Conservation (phyloP, 2,797 vertebrate genomes). For the Melanogrammus aeglefinus region DNA sequence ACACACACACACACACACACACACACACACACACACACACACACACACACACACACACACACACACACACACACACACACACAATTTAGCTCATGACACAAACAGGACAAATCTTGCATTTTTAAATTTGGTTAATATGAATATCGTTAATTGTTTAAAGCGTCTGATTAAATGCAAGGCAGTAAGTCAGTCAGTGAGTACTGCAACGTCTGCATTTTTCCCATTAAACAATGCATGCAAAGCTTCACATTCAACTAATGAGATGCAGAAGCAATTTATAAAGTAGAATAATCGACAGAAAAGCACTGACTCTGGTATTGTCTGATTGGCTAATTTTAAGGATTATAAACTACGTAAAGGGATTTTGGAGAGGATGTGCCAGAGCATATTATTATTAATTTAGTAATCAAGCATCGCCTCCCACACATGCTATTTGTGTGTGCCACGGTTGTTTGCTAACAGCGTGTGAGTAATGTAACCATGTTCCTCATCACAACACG, state of each 20-base stretch:
- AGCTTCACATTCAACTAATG: neutral
- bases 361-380: neutral
- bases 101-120: neutral
- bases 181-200: neutral
- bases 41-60: slow-evolving; percentile 1
- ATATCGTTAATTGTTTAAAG: neutral
- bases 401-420: neutral
- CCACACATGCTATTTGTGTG: neutral
- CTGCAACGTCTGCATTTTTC: neutral
- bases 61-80: neutral
- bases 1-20: neutral
- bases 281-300: neutral
- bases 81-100: neutral
- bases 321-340: neutral
- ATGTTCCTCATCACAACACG: neutral
- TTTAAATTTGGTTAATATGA: neutral
- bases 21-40: neutral
- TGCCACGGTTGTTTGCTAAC: neutral
- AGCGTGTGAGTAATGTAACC: neutral
- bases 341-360: neutral
- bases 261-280: neutral
- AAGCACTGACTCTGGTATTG: neutral
- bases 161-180: neutral
- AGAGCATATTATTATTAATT: neutral
- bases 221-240: neutral